A percentile compares a stretch with the other conserved stretches of the same genome.
phyloP scores from a whole-genome alignment of 2,797 vertebrate species.

The Hipposideros larvatus region DNA sequence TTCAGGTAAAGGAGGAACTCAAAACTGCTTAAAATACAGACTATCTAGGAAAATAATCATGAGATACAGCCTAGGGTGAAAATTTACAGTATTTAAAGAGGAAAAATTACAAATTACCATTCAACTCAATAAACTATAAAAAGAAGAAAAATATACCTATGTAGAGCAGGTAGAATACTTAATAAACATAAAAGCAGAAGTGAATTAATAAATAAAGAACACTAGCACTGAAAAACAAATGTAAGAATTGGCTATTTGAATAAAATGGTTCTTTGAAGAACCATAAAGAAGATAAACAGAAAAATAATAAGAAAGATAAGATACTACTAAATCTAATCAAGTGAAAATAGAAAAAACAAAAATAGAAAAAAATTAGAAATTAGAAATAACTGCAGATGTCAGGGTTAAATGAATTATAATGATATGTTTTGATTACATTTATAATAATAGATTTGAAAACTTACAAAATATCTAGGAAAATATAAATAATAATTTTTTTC shows the following conservation, averaged over 20 bases:
- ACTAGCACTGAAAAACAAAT: neutral
- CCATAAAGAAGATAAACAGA: neutral
- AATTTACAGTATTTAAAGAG: neutral
- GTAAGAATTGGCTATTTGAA: neutral
- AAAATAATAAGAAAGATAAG: neutral
- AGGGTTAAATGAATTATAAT: neutral
- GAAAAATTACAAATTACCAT: neutral
- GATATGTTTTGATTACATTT: neutral
- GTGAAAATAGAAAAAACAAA: neutral
- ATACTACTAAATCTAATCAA: neutral
- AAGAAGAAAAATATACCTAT: neutral
- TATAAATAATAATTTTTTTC: neutral
- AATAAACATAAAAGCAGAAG: constrained; percentile 41
- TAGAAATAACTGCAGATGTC: neutral
- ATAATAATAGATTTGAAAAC: constrained; percentile 21
- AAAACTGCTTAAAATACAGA: neutral
- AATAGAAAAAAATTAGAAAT: neutral
- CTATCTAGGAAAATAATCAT: neutral
- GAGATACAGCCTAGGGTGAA: neutral
- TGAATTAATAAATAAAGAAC: constrained; percentile 14
- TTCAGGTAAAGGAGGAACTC: neutral
- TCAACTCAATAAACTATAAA: constrained; percentile 5
- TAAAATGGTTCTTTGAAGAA: neutral
- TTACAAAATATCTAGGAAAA: neutral
- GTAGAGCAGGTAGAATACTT: neutral